Evolutionary conservation across 2,113 vertebrate species (phyloP).

Genomic region (Plecotus auritus): DNA sequence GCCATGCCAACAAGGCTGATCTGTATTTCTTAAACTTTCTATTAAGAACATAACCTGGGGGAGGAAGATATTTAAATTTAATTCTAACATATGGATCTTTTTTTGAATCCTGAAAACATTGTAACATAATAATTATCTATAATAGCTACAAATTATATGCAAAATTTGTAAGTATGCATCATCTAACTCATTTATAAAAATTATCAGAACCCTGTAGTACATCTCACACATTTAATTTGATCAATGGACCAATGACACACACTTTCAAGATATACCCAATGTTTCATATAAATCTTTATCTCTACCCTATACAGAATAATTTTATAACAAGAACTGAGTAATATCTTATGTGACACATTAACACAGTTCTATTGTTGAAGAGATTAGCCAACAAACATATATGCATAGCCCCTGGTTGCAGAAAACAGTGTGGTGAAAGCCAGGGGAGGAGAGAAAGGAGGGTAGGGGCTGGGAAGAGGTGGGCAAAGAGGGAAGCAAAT

Average conservation of each 20-base stretch:
- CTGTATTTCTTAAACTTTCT: slow-evolving; percentile 2
- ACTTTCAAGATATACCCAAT: neutral
- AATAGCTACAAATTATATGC: neutral
- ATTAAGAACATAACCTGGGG: neutral
- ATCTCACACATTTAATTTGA: neutral
- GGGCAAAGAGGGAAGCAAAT: neutral
- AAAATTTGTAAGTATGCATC: neutral
- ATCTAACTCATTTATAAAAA: slow-evolving; percentile 1
- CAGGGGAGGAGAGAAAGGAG: neutral
- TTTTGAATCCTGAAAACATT: slow-evolving; percentile 10
- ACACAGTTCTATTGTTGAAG: neutral
- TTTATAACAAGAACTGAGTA: neutral
- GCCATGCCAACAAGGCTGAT: neutral
- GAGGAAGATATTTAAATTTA: neutral
- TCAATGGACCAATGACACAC: neutral
- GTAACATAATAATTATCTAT: neutral
- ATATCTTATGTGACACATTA: neutral
- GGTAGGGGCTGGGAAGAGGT: neutral
- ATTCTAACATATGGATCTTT: neutral
- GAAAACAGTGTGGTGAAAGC: neutral
- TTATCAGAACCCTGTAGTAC: neutral
- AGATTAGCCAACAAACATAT: neutral
- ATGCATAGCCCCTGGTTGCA: neutral
- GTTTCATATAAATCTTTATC: neutral
- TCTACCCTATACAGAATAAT: slow-evolving; percentile 7